Evolutionary conservation across 2,888 invertebrate species (phyloP), one percentile per base, ranked within the genome.

Genomic region (Zootermopsis nevadensis): DNA sequence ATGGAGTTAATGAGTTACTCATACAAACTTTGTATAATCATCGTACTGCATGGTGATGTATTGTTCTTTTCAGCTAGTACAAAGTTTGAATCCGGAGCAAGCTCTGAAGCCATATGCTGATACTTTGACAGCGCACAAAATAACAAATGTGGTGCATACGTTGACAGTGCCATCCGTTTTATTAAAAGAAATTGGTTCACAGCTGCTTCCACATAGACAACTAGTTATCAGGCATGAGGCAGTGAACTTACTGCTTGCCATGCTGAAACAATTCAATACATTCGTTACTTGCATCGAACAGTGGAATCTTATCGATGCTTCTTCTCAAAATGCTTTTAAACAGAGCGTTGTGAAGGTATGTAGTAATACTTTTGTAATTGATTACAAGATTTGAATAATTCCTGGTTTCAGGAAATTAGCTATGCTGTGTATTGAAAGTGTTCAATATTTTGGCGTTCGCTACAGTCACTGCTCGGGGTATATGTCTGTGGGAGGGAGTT

Each of bases 211-310:
- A 15, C 69, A 81, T 53, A 33, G 42, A 31, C 48, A 81, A 1
- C 27, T 48, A 22, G 48, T 81, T 48, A 12, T 81, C 72, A 48
- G 81, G 24, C 72, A 81, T 67, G 72, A 81, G 42, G 48, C 48
- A 53, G 12, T 42, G 31, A 19, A 22, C 35, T 38, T 81, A 33
- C 30, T 81, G 42, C 48, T 53, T 15, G 48, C 31, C 1, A 72
- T 81, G 81, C 30, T 81, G 81, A 33, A 22, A 7, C 33, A 69
- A n/a, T 69, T 81, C 53, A 24, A n/a, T 48, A 6, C 12, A 0
- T 79, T 60, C 30, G 3, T 60, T 27, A 35, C 22, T 24, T 22
- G 35, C 7, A 6, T 35, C 10, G 33, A 79, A 66, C 24, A 35
- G 19, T 66, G 79, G 79, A 60, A 79, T 24, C 35, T 53, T 2